A percentile compares a stretch with the other conserved stretches of the same genome.
phyloP scores from a whole-genome alignment of 2,113 vertebrate species.

The Archilochus colubris region DNA sequence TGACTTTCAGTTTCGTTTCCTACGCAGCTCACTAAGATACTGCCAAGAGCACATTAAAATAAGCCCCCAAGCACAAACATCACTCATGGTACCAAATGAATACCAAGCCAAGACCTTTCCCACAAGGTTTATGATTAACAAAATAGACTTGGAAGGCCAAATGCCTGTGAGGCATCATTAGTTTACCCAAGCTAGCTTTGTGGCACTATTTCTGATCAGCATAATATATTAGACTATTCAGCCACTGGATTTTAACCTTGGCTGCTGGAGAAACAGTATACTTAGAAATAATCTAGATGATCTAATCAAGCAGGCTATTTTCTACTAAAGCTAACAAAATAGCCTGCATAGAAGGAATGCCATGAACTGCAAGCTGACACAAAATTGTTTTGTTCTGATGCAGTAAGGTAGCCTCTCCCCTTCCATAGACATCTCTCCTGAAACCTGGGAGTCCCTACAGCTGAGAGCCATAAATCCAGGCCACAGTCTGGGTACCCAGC shows the following conservation, averaged over 20 bases:
- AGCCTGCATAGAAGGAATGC: neutral
- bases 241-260: neutral
- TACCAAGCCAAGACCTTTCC: neutral
- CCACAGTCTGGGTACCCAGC: neutral
- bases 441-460: neutral
- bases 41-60: neutral
- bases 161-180: neutral
- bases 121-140: neutral
- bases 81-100: neutral
- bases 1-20: neutral
- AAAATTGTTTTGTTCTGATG: neutral
- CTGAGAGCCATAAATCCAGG: fast-evolving
- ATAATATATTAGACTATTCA: neutral
- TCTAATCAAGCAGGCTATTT: neutral
- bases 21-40: neutral
- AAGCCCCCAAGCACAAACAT: neutral
- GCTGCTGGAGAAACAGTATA: neutral
- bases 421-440: fast-evolving
- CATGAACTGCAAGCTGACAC: neutral
- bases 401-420: neutral
- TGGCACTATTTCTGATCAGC: neutral
- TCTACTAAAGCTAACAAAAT: neutral
- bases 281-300: neutral
- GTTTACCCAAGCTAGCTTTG: neutral
- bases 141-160: neutral